Percentiles rank a stretch among this genome's conserved stretches.
Evolutionary conservation across 2,797 vertebrate species (phyloP).

Genomic region (Tragelaphus eurycerus): DNA sequence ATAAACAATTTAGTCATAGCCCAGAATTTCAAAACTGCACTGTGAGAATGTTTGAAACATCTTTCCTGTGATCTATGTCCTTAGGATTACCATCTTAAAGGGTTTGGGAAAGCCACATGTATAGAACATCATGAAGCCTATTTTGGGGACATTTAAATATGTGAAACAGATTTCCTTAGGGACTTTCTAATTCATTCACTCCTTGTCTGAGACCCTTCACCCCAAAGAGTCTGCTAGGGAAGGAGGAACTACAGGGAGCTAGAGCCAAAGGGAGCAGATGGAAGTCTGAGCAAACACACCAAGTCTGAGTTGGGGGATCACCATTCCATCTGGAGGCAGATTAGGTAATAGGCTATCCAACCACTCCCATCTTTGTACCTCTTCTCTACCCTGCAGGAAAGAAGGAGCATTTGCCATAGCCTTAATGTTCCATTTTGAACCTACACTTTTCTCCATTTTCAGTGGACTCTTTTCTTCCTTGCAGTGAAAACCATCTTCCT

Average conservation of each 20-base stretch:
- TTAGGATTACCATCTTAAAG: background rate
- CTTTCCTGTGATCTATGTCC: background rate
- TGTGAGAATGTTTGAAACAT: background rate
- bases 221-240: background rate
- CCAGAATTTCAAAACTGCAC: background rate
- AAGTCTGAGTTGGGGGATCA: background rate
- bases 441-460: background rate
- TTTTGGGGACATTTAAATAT: background rate
- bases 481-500: background rate
- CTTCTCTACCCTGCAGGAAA: background rate
- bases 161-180: background rate
- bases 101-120: background rate
- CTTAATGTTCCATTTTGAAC: background rate
- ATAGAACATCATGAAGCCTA: background rate
- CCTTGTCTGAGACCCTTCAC: background rate
- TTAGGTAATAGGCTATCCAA: background rate
- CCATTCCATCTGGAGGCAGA: background rate
- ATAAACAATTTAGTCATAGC: background rate
- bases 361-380: background rate
- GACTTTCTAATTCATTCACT: background rate
- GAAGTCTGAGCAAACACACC: background rate
- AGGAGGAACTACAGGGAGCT: background rate
- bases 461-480: background rate
- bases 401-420: background rate
- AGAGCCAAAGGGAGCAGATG: background rate